phyloP scores from a whole-genome alignment of 2,113 vertebrate genomes.

The Callopanchax toddi region DNA sequence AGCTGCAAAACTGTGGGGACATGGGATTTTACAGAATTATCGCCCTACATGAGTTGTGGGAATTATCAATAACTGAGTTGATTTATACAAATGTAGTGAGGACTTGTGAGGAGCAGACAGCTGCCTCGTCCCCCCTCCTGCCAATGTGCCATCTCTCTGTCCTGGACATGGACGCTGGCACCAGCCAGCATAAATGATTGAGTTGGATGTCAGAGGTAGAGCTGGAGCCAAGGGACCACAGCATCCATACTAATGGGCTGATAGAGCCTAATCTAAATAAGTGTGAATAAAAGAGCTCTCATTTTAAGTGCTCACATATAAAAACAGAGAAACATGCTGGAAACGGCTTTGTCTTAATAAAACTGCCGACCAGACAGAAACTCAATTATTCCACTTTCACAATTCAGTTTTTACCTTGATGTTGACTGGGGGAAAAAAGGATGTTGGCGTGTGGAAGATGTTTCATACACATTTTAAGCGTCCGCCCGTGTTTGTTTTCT shows the following conservation, averaged over 20 bases:
- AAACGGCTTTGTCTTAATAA: slow-evolving; percentile 47
- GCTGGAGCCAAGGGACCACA: slow-evolving; percentile 52
- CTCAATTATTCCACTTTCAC: slow-evolving; percentile 40
- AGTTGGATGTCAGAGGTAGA: slow-evolving; percentile 66
- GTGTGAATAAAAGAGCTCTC: slow-evolving; percentile 67
- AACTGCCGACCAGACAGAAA: slow-evolving; percentile 27
- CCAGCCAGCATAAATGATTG: slow-evolving; percentile 64
- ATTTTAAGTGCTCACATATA: slow-evolving; percentile 51
- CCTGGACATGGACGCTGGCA: slow-evolving; percentile 60
- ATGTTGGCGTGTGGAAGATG: background rate
- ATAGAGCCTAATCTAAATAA: slow-evolving; percentile 67
- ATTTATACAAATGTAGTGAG: slow-evolving; percentile 47
- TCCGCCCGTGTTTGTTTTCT: slow-evolving; percentile 58
- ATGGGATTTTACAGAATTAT: slow-evolving; percentile 10
- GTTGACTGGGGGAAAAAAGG: background rate
- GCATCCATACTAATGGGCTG: slow-evolving; percentile 64
- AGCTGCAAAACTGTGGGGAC: slow-evolving; percentile 5
- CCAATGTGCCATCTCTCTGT: slow-evolving; percentile 55
- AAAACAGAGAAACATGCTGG: slow-evolving; percentile 30
- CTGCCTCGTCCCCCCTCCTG: slow-evolving; percentile 27
- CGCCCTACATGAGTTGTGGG: slow-evolving; percentile 23
- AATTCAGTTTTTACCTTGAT: slow-evolving; percentile 32
- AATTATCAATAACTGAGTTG: slow-evolving; percentile 18
- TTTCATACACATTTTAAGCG: slow-evolving; percentile 17
- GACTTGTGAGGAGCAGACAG: slow-evolving; percentile 48